Evolutionary conservation across 2,888 invertebrate species (phyloP), one percentile per base, ranked within the genome.

Genomic region (Tuberolachnus salignus): DNA sequence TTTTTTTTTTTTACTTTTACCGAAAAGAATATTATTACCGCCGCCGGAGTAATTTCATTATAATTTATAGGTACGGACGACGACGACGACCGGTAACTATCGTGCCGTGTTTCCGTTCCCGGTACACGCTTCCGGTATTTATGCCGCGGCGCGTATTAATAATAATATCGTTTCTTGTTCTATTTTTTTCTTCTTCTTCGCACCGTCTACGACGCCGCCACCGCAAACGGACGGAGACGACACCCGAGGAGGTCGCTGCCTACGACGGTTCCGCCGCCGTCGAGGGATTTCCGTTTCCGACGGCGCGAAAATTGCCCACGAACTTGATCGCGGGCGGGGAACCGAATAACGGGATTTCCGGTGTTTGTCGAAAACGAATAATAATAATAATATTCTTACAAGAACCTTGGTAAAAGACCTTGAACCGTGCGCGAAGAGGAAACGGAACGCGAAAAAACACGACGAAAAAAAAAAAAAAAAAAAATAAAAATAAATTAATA

Each of bases 311-410:
- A 61, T 73, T 34, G 72, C 72, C 61, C 34, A 46, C 49, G 49
- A 72, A 51, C 61, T 72, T 61, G 70, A 16, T 57, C n/a, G 57
- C 57, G 61, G 19, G 34, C 26, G 14, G 44, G 59, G 42, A 3
- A 73, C 34, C 34, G 34, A 63, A 53, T 73, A 63, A 63, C 73
- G 63, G 73, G 73, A 73, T 73, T 51, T 73, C 73, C 73, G 73
- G 73, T 63, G 73, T 73, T 73, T 73, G 73, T 63, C 51, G 51
- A 63, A 51, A 73, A 42, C 51, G 3, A 6, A 34, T 4, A 3
- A 6, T 34, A 4, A 34, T 34, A 34, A 34, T 34, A 34, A 4
- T 34, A 34, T 46, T 46, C 1, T 19, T 16, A 14, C 21, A 51
- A 53, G 21, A 63, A 63, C 73, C 73, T 73, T 64, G 63, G 21